Conservation (phyloP, 2,797 vertebrate genomes). For the Simalia tracyae region DNA sequence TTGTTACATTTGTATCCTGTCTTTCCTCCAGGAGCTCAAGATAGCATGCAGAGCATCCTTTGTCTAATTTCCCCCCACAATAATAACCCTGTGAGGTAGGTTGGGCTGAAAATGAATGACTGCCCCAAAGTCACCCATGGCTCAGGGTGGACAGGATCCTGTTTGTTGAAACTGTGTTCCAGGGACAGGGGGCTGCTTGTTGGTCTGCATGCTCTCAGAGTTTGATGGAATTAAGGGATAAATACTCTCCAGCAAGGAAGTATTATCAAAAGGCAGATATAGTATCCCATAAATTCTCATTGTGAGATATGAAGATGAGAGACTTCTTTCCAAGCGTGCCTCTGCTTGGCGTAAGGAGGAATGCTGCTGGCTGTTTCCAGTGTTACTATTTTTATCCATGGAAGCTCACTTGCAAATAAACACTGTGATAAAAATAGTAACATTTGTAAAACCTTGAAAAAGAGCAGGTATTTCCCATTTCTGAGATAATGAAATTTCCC, state of each 20-base stretch:
- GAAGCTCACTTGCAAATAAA: constrained; percentile 12
- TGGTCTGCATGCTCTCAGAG: background rate
- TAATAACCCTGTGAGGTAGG: background rate
- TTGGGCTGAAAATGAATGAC: background rate
- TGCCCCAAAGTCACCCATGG: background rate
- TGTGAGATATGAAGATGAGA: background rate
- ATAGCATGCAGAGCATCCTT: background rate
- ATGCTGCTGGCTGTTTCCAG: constrained; percentile 3
- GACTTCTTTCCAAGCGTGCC: background rate
- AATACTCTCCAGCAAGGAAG: background rate
- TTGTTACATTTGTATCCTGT: background rate
- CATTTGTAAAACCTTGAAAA: constrained; percentile 4
- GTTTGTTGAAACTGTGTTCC: background rate
- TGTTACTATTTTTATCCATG: constrained; percentile 26
- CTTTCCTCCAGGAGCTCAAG: background rate
- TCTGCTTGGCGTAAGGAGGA: background rate
- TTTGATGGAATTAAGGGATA: background rate
- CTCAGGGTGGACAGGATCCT: background rate
- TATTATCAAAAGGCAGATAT: background rate
- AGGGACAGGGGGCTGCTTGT: background rate
- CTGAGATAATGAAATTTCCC: background rate
- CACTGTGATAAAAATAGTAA: constrained; percentile 25
- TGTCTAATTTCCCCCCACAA: background rate
- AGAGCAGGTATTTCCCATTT: background rate
- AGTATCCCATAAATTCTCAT: background rate